Conservation (phyloP, 1,140 invertebrate genomes). For the Drosophila nigromelanica region DNA sequence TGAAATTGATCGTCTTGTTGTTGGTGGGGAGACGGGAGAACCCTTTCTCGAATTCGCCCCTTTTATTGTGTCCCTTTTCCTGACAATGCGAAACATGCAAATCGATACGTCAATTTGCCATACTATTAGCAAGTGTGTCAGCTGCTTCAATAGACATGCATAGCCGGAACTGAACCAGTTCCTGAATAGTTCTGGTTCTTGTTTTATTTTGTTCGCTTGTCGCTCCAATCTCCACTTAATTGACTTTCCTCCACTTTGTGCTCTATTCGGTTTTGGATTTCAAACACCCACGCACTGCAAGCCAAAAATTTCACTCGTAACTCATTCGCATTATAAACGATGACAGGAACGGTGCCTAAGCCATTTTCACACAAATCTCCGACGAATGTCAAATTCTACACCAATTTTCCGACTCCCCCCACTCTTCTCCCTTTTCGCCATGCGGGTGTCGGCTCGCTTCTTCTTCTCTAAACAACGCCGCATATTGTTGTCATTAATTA, state of each 20-base stretch:
- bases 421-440: not conserved
- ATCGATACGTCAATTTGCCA: constrained; percentile 72
- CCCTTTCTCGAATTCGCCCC: constrained; percentile 41
- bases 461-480: constrained; percentile 66
- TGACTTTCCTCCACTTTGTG: constrained; percentile 40
- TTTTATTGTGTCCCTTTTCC: constrained; percentile 2
- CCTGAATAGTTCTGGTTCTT: constrained; percentile 3
- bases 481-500: constrained; percentile 82
- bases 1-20: constrained; percentile 70
- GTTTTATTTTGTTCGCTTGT: too few relatives aligned
- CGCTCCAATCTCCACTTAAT: constrained; percentile 40
- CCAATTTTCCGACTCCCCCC: constrained; percentile 29
- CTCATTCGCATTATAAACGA: constrained; percentile 60
- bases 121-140: constrained; percentile 31
- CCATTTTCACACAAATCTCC: constrained; percentile 66
- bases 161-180: constrained; percentile 1
- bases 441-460: not conserved
- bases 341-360: constrained; percentile 35
- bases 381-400: constrained; percentile 53
- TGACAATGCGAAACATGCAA: constrained; percentile 47
- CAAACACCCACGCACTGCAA: constrained; percentile 51
- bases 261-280: constrained; percentile 56
- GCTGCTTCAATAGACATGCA: not conserved
- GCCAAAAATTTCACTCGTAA: constrained; percentile 46
- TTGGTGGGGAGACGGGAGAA: constrained; percentile 10